Evolutionary conservation across 2,113 vertebrate species (phyloP), one percentile per base, ranked within the genome.

Genomic region (Tetraodon nigroviridis): DNA sequence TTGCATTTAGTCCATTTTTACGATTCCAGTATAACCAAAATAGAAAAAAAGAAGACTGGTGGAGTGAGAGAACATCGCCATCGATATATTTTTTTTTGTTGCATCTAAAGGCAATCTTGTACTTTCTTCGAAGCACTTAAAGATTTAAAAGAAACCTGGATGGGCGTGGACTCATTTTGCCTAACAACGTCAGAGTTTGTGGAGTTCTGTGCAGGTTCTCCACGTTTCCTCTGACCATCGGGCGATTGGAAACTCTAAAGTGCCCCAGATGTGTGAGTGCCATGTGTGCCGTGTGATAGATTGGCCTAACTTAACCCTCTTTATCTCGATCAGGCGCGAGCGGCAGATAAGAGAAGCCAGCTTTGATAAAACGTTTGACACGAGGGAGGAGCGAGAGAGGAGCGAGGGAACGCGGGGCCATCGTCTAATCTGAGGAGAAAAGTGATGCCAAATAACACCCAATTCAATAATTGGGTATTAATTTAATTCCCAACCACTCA

Each of bases 1-100:
- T 64, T 67, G 75, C 64, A 82, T 79, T 76, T 46, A 18, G 66
- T 46, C 64, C 62, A 71, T 76, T 67, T 21, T 71, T 79, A 58
- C 78, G 73, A 73, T 63, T 75, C 59, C 60, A 69, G 55, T 68
- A 75, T 78, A 67, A 55, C 71, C 53, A 45, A 45, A 75, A 45
- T 58, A 61, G 49, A 69, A 48, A 24, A 42, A 13, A 59, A 53
- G 41, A 21, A 55, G 32, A 70, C 7, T 47, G n/a, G 17, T n/a
- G 45, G n/a, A 47, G 17, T 19, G 15, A 51, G 49, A 55, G 44
- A 18, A 20, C 20, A 57, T 69, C 29, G 61, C 54, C 49, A 47
- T 71, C n/a, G n/a, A n/a, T n/a, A n/a, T 79, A 76, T 64, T 67
- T 76, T 74, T 17, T 75, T 61, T 37, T 37, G 32, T 58, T 59